A percentile compares a stretch with the other conserved stretches of the same genome.
These are phyloP conservation scores for Mirounga angustirostris DNA, from an alignment of 2,113 vertebrate species.

Conservation along the genomic window DNA sequence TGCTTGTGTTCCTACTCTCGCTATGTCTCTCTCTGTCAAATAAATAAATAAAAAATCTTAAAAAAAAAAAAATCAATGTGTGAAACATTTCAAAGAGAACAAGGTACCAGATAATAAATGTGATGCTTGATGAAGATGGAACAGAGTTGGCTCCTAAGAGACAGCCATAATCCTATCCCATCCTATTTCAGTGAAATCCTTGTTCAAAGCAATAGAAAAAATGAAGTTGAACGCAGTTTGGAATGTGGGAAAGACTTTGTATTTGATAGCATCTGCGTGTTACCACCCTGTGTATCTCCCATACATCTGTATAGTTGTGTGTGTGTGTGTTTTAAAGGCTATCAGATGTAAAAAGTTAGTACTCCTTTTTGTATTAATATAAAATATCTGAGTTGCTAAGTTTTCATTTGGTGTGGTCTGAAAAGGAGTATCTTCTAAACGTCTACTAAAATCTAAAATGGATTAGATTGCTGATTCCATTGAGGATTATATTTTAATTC, in stretches of 20 bases:
- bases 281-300: background rate
- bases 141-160: background rate
- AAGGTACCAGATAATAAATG: background rate
- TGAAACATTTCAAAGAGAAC: background rate
- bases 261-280: background rate
- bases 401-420: background rate
- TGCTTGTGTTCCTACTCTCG: too few species aligned
- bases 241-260: background rate
- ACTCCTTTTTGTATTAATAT: background rate
- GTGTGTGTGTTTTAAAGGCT: background rate
- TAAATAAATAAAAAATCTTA: too few species aligned
- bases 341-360: background rate
- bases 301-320: background rate
- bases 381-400: background rate
- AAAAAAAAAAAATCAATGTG: conserved; percentile 28
- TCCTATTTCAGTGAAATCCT: background rate
- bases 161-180: background rate
- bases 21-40: too few species aligned
- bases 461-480: background rate
- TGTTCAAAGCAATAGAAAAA: background rate
- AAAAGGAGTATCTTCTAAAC: background rate
- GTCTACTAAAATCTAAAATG: background rate
- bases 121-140: background rate
- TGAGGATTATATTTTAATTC: conserved; percentile 48
- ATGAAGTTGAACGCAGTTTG: background rate